Evolutionary conservation across 2,113 vertebrate genomes (phyloP), one percentile per base, ranked within the genome.

Genomic region (Alethe diademata): DNA sequence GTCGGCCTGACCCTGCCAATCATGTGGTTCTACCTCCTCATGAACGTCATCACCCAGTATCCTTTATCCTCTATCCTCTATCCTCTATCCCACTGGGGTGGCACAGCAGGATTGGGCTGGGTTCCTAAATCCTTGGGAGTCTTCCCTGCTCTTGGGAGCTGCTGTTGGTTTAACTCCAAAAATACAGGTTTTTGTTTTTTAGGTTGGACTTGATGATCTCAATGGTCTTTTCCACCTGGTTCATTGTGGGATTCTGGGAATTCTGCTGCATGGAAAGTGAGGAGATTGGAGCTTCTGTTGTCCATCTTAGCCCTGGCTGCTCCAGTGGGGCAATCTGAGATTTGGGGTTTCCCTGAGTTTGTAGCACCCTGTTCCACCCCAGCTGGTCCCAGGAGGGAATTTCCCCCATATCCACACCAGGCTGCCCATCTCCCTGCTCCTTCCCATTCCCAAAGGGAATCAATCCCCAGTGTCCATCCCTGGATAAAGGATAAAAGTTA

Each of bases 11-110:
- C 96, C 0, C 13, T 99, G 83, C 99, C 99, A 1, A 91, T 99
- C 94, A 98, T 99, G 99, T 99, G 99, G 99, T 91, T 99, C 93
- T 99, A 99, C 97, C 98, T 99, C 83, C 87, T 99, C 78, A 97
- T 99, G 98, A 99, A 99, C 5, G 96, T 99, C 60, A 62, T 99
- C 97, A 99, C 99, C 58, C 99, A 99, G 99, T 99, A 99, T 99
- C 99, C 99, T 99, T 2, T 7, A 4, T 36, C 78, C 99, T 99
- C 99, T 7, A 40, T 35, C 64, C 99, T 99, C 2, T 8, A 4
- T 35, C 64, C 35, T 11, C 9, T 2, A 8, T 53, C 31, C 82
- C 69, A 31, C 8, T 9, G 5, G n/a, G 36, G 0, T 35, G 81
- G 20, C 60, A 48, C 5, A 26, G 51, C 5, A 26, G 60, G 29